Evolutionary conservation across 2,113 vertebrate species (phyloP).

Genomic region (Petrocephalus zakoni): DNA sequence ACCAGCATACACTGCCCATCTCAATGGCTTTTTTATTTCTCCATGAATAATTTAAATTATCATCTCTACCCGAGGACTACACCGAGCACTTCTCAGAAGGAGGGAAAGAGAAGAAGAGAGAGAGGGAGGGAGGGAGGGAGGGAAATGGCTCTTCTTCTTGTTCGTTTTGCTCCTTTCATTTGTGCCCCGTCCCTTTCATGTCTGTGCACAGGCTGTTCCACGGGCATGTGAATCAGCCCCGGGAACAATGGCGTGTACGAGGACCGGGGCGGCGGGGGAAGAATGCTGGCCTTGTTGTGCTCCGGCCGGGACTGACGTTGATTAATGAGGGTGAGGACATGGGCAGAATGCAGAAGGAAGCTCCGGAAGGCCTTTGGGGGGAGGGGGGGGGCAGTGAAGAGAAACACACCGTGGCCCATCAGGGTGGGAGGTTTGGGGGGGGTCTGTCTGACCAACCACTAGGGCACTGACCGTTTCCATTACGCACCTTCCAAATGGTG

Average conservation of each 20-base stretch:
- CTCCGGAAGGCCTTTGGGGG: constrained; percentile 64
- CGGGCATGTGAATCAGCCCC: constrained; percentile 81
- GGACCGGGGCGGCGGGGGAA: constrained; percentile 72
- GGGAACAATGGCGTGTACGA: constrained; percentile 82
- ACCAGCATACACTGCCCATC: constrained; percentile 72
- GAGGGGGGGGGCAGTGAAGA: constrained; percentile 44
- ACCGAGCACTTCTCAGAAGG: constrained; percentile 60
- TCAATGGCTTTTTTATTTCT: constrained; percentile 85
- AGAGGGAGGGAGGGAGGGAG: constrained; percentile 48
- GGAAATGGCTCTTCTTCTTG: constrained; percentile 68
- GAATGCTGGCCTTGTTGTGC: constrained; percentile 80
- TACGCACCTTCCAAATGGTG: constrained; percentile 26
- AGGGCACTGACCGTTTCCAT: background rate
- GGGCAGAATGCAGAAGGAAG: constrained; percentile 76
- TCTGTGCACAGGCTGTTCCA: constrained; percentile 70
- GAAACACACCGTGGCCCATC: constrained; percentile 17
- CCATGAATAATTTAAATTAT: constrained; percentile 90
- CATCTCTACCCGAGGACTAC: constrained; percentile 67
- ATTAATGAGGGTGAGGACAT: constrained; percentile 86
- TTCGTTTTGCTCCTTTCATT: constrained; percentile 70
- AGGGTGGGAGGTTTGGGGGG: constrained; percentile 17
- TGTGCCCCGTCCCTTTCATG: constrained; percentile 88
- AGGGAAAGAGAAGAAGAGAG: constrained; percentile 36
- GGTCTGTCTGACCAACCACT: background rate
- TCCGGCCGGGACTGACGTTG: constrained; percentile 72